Percentiles rank a stretch among this genome's conserved stretches.
These are phyloP conservation scores for Semnornis frantzii DNA, from an alignment of 2,113 vertebrate genomes.

Conservation along the genomic window DNA sequence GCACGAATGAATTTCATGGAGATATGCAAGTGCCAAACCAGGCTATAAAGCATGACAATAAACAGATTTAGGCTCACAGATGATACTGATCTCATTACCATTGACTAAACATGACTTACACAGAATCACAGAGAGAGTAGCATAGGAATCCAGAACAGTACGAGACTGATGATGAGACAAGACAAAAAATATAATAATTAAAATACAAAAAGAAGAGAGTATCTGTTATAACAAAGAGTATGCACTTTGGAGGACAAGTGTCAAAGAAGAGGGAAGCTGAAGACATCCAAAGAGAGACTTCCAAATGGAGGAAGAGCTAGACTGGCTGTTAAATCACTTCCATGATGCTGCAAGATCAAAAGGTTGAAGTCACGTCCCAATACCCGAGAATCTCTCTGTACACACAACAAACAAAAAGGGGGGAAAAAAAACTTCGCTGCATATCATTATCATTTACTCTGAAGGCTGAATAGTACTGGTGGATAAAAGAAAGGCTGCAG, in stretches of 20 bases:
- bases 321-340: not conserved
- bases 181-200: not conserved
- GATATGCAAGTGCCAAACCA: not conserved
- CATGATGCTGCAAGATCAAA: not conserved
- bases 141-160: not conserved
- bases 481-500: not conserved
- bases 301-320: not conserved
- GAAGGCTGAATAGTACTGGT: not conserved
- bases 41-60: not conserved
- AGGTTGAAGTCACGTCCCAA: not conserved
- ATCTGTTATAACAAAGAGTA: not conserved
- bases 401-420: not conserved
- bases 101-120: not conserved
- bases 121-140: not conserved
- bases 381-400: not conserved
- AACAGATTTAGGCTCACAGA: not conserved
- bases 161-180: not conserved
- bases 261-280: not conserved
- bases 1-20: not conserved
- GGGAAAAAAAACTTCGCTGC: not conserved
- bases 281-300: not conserved
- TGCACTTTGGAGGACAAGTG: not conserved
- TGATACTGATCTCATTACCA: not conserved
- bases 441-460: not conserved
- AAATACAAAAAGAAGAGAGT: not conserved